These are phyloP conservation scores for Numenius arquata DNA, from an alignment of 2,113 vertebrate species.

Conservation along the genomic window DNA sequence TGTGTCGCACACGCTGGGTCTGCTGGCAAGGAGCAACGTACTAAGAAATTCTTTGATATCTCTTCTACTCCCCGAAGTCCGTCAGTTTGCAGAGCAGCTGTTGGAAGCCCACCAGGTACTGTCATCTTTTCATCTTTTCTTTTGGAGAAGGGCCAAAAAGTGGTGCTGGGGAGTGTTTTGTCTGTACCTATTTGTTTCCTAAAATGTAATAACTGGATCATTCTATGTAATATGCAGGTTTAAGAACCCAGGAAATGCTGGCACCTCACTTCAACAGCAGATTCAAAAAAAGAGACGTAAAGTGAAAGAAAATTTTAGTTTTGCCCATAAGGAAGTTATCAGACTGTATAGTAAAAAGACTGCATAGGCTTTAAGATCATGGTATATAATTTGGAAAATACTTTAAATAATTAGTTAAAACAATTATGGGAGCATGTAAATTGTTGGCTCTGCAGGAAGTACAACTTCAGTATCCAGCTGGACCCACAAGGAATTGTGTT, in stretches of 20 bases:
- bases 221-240: not conserved
- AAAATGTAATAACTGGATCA: not conserved
- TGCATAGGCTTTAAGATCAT: not conserved
- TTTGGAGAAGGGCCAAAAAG: not conserved
- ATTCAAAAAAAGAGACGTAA: not conserved
- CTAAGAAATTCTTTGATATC: slow-evolving; percentile 75
- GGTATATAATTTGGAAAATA: not conserved
- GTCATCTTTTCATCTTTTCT: not conserved
- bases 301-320: not conserved
- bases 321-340: too few relatives aligned
- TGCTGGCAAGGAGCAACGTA: slow-evolving; percentile 74
- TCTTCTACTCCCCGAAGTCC: slow-evolving; percentile 78
- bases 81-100: slow-evolving; percentile 74
- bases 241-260: not conserved
- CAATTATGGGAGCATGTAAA: not conserved
- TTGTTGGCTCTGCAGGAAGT: not conserved
- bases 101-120: slow-evolving; percentile 79
- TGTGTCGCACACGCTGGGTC: slow-evolving; percentile 72
- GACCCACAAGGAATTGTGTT: not conserved
- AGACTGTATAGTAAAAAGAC: not conserved
- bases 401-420: not conserved
- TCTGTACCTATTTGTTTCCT: not conserved
- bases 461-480: not conserved
- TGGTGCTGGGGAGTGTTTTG: not conserved
- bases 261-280: not conserved